Evolutionary conservation across 1,140 invertebrate species (phyloP).

Genomic region (Spodoptera frugiperda): DNA sequence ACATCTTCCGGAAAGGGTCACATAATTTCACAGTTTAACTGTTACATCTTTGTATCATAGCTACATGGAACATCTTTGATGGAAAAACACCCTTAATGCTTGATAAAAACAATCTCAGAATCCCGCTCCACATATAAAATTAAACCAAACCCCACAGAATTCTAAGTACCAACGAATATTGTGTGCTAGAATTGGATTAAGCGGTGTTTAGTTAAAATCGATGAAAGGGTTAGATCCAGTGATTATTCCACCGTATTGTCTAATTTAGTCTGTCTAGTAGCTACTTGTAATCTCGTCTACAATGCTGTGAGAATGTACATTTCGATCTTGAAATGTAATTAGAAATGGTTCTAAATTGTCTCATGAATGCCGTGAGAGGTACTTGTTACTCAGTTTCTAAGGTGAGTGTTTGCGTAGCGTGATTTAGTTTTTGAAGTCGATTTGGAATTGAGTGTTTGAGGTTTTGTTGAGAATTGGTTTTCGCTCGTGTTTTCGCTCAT

Average conservation of each 20-base stretch:
- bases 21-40: too few species aligned
- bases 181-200: constrained; percentile 61
- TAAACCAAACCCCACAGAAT: constrained; percentile 46
- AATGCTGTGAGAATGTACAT: constrained; percentile 8
- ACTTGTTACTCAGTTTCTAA: background rate
- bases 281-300: constrained; percentile 43
- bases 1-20: too few species aligned
- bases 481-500: too few species aligned
- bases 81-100: too few species aligned
- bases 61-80: too few species aligned
- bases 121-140: constrained; percentile 26
- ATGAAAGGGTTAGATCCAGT: constrained; percentile 56
- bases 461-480: too few species aligned
- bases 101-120: background rate
- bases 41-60: too few species aligned
- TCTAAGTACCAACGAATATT: constrained; percentile 59
- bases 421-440: background rate
- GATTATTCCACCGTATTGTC: constrained; percentile 55
- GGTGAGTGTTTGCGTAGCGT: background rate
- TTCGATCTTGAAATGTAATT: constrained; percentile 42
- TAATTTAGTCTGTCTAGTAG: constrained; percentile 32
- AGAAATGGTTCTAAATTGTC: constrained; percentile 26
- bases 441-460: too few species aligned
- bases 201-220: constrained; percentile 62
- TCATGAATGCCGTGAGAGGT: background rate